phyloP scores from a whole-genome alignment of 2,113 vertebrate species.

The Diglossa brunneiventris region DNA sequence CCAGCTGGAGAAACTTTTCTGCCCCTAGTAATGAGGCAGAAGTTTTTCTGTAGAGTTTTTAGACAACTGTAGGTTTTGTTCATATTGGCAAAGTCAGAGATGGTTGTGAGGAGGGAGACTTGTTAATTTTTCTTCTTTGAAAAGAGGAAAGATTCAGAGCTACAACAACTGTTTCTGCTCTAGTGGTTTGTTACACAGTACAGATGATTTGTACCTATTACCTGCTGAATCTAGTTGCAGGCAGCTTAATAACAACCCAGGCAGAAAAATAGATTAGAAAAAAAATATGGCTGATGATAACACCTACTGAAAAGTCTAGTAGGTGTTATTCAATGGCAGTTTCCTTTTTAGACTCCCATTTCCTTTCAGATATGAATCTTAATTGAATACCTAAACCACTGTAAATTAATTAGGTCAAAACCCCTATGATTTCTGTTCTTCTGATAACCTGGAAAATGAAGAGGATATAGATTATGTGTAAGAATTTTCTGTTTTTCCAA shows the following conservation, averaged over 20 bases:
- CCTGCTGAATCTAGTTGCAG: background rate
- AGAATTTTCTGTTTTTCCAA: background rate
- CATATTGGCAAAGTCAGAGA: background rate
- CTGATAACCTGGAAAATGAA: background rate
- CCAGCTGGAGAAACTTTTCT: background rate
- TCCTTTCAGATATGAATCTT: background rate
- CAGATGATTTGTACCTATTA: background rate
- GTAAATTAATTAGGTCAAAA: background rate
- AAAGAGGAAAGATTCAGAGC: background rate
- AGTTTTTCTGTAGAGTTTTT: background rate
- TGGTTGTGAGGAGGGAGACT: background rate
- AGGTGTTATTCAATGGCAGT: background rate
- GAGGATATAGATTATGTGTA: background rate
- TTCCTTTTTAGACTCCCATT: background rate
- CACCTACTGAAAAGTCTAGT: background rate
- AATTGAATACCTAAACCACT: background rate
- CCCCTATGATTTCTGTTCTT: background rate
- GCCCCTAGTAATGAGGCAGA: background rate
- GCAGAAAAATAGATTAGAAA: background rate
- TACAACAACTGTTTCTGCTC: background rate
- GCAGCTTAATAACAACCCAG: background rate
- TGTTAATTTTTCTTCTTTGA: background rate
- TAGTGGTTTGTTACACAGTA: background rate
- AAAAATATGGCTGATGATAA: background rate
- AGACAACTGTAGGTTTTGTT: background rate